A percentile compares a stretch with the other conserved stretches of the same genome.
Evolutionary conservation across 2,113 vertebrate genomes (phyloP).

Genomic region (Limnothrissa miodon): DNA sequence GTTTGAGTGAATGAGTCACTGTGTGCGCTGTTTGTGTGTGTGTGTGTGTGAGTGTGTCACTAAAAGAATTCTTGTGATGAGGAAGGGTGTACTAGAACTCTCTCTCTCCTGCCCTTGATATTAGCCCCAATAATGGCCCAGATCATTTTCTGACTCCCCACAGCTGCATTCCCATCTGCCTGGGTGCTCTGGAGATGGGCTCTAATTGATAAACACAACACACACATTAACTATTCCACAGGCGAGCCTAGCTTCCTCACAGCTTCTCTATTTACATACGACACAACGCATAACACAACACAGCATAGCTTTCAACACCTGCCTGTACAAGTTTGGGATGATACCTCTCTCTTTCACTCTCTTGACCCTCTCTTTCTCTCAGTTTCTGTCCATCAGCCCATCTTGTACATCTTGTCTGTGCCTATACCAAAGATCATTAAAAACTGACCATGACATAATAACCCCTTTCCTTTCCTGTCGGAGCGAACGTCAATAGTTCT

Average conservation of each 20-base stretch:
- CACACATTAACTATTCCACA: slow-evolving; percentile 54
- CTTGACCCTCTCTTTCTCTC: neutral
- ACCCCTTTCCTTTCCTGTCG: too few species aligned
- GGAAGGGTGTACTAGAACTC: slow-evolving; percentile 7
- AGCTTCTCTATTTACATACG: slow-evolving; percentile 39
- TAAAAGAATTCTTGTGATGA: neutral
- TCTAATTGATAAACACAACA: slow-evolving; percentile 63
- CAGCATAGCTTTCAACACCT: slow-evolving; percentile 3
- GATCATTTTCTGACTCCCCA: slow-evolving; percentile 52
- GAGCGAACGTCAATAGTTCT: too few species aligned
- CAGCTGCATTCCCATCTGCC: slow-evolving; percentile 66
- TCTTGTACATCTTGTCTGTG: neutral
- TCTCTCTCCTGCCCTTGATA: slow-evolving; percentile 39
- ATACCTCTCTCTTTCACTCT: neutral
- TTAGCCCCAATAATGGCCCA: slow-evolving; percentile 54
- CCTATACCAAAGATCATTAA: too few species aligned
- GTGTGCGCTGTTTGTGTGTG: neutral
- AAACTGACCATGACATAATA: too few species aligned
- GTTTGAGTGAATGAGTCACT: too few species aligned
- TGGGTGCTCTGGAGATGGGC: slow-evolving; percentile 40
- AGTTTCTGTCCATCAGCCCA: slow-evolving; percentile 45
- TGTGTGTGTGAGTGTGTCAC: neutral
- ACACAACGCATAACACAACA: neutral
- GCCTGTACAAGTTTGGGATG: slow-evolving; percentile 1
- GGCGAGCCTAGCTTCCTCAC: slow-evolving; percentile 22